Evolutionary conservation across 2,888 invertebrate genomes (phyloP).

Genomic region (Dusona sp.): DNA sequence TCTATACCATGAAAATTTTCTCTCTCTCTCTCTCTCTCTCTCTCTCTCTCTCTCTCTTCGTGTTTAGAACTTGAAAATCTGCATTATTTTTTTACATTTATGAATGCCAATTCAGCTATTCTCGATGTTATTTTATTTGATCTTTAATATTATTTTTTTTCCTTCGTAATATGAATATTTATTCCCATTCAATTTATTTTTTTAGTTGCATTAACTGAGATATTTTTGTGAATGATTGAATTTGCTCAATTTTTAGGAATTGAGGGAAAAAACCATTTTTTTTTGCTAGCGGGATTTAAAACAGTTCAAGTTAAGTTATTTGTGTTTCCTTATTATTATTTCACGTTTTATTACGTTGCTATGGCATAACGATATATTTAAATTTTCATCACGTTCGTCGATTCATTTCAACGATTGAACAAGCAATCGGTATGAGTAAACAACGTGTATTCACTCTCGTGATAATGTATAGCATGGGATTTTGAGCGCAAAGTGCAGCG

Average conservation of each 20-base stretch:
- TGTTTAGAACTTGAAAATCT: conserved; percentile 25
- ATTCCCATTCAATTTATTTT: too few species aligned
- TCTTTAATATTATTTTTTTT: not conserved
- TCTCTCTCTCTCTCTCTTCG: not conserved
- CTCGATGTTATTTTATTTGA: not conserved
- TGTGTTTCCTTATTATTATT: not conserved
- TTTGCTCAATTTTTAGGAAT: not conserved
- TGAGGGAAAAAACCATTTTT: not conserved
- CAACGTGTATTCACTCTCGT: not conserved
- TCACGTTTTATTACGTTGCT: not conserved
- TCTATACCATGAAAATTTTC: not conserved
- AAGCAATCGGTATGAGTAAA: conserved; percentile 3
- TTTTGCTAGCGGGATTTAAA: not conserved
- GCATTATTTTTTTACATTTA: not conserved
- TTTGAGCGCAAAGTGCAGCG: conserved; percentile 40
- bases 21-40: not conserved
- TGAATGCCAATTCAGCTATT: not conserved
- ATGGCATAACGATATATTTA: not conserved
- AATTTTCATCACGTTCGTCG: conserved; percentile 57
- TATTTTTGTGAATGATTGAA: too few species aligned
- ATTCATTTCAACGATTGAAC: conserved; percentile 28
- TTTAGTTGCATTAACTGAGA: too few species aligned
- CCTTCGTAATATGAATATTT: not conserved
- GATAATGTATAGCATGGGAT: conserved; percentile 18
- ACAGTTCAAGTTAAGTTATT: not conserved